Conservation (phyloP, 2,888 invertebrate species). For the Synergus gifuensis region DNA sequence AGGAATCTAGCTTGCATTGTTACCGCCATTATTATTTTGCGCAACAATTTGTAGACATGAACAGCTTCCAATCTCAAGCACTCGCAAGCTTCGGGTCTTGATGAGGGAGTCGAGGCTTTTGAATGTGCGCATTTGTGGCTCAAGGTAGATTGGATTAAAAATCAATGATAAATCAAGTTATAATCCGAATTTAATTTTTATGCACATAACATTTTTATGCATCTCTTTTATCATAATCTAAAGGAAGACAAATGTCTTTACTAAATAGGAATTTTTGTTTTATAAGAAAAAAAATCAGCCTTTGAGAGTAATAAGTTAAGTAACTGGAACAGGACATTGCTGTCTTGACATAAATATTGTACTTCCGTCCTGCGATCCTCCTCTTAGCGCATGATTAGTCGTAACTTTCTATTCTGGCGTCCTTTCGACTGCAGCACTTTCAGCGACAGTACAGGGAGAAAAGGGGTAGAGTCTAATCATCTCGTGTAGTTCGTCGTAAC, state of each 20-base stretch:
- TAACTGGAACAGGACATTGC: conserved; percentile 10
- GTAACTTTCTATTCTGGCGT: conserved; percentile 34
- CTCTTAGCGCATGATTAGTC: conserved; percentile 27
- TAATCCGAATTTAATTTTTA: neutral
- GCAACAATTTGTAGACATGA: neutral
- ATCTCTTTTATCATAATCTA: no score
- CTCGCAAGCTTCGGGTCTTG: neutral
- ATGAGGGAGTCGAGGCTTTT: neutral
- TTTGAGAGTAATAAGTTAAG: neutral
- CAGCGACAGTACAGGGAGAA: neutral
- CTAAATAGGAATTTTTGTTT: no score
- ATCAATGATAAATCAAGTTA: neutral
- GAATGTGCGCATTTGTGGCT: neutral
- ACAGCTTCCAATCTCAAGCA: conserved; percentile 2
- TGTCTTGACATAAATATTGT: conserved; percentile 16
- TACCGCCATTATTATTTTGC: conserved; percentile 9
- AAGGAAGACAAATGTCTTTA: no score
- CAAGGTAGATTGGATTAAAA: neutral
- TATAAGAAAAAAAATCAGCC: no score
- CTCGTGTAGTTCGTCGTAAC: conserved; percentile 4
- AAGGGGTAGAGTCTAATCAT: conserved; percentile 26
- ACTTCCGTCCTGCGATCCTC: conserved; percentile 25
- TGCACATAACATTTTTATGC: neutral
- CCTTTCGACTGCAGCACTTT: conserved; percentile 16
- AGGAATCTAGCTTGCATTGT: conserved; percentile 21